Evolutionary conservation across 2,888 invertebrate species (phyloP), one percentile per base, ranked within the genome.

Genomic region (Parnassius mnemosyne): DNA sequence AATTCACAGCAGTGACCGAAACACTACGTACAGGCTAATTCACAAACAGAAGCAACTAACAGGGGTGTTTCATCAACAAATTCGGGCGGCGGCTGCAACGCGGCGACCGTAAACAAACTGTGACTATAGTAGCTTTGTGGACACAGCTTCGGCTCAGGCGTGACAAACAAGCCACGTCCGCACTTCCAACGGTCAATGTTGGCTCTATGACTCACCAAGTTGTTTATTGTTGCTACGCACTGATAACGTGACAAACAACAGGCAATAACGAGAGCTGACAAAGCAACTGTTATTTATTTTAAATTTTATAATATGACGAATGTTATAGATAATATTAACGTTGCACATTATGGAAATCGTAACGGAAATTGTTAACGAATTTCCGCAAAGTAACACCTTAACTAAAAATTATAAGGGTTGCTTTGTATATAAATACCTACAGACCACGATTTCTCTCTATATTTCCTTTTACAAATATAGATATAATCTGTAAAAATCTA

Each of bases 1-100:
- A 52, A 20, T 57, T 57, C 53, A 53, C 52, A 51, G 11, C 41
- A 61, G 20, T n/a, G n/a, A n/a, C 61, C 57, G 57, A 62, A 62
- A 54, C 62, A 62, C 57, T 57, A 20, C 61, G 44, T 51, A 60
- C 47, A 46, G 56, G 47, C 52, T 61, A 61, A 61, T 61, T 61
- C 61, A 56, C 62, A 57, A 62, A 57, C 62, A 57, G 57, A 53
- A 57, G 16, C 53, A 16, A 53, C 53, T n/a, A 53, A 52, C 53
- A 16, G 47, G 57, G 41, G 25, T 57, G 61, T 61, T 62, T 53
- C 62, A 62, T 57, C 53, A 62, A 62, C 62, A 62, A 57, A 62
- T 57, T 52, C 53, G 61, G 52, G 46, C 13, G 55, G 54, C 51
- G 13, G 56, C 50, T 51, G 50, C 13, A 55, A 46, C 56, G 56